phyloP scores from a whole-genome alignment of 2,888 invertebrate species.

The Phaedon cochleariae region DNA sequence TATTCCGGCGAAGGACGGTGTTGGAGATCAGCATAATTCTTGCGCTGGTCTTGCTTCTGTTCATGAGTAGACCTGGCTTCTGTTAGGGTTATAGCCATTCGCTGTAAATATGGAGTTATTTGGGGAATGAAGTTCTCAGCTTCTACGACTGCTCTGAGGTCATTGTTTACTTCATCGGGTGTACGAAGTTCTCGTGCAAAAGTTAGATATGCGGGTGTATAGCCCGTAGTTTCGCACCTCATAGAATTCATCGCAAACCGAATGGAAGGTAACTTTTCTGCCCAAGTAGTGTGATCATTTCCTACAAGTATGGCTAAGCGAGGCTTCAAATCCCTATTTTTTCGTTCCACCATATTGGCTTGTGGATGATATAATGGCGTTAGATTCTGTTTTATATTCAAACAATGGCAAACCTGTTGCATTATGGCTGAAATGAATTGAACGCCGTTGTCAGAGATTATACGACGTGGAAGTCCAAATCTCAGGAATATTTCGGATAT shows the following conservation, averaged over 20 bases:
- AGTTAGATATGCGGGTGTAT: slow-evolving; percentile 53
- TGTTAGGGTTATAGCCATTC: slow-evolving; percentile 11
- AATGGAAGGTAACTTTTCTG: slow-evolving; percentile 49
- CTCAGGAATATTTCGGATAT: slow-evolving; percentile 48
- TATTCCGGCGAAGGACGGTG: background rate
- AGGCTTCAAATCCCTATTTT: slow-evolving; percentile 51
- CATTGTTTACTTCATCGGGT: slow-evolving; percentile 44
- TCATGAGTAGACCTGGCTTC: slow-evolving; percentile 21
- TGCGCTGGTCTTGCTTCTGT: background rate
- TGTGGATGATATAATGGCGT: slow-evolving; percentile 39
- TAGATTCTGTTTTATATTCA: slow-evolving; percentile 18
- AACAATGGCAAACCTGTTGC: slow-evolving; percentile 49
- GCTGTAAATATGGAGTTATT: slow-evolving; percentile 46
- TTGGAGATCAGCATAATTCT: background rate
- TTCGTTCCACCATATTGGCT: slow-evolving; percentile 40
- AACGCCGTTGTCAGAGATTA: slow-evolving; percentile 54
- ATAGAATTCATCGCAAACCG: slow-evolving; percentile 57
- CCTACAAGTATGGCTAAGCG: slow-evolving; percentile 48
- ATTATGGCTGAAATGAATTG: slow-evolving; percentile 50
- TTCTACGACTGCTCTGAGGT: background rate
- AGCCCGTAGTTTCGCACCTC: slow-evolving; percentile 46
- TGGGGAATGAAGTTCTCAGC: slow-evolving; percentile 38
- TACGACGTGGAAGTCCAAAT: slow-evolving; percentile 50
- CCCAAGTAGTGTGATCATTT: slow-evolving; percentile 51
- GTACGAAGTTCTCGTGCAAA: slow-evolving; percentile 54